Conservation (phyloP, 1,140 invertebrate genomes). For the Helicoverpa armigera region DNA sequence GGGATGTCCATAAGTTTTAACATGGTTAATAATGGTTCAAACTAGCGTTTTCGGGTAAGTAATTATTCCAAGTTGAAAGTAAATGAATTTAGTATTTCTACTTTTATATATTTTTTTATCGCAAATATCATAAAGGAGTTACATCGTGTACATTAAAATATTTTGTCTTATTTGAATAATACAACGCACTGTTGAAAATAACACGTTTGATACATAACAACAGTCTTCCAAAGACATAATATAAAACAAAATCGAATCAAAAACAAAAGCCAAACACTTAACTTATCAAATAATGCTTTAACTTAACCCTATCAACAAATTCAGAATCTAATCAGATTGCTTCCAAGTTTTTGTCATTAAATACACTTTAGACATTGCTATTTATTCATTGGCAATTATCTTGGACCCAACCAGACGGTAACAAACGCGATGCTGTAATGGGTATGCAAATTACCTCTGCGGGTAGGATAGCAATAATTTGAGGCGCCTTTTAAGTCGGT, state of each 20-base stretch:
- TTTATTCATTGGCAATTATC: neutral
- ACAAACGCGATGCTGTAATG: slow-evolving; percentile 16
- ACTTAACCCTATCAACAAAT: neutral
- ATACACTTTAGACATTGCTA: neutral
- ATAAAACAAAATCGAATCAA: neutral
- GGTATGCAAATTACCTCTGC: neutral
- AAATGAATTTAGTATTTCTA: no score
- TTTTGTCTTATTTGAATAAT: no score
- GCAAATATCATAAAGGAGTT: no score
- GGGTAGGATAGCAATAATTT: neutral
- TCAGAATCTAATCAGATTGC: neutral
- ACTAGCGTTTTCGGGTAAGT: no score
- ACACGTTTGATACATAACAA: no score
- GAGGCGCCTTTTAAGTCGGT: neutral
- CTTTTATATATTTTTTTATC: no score
- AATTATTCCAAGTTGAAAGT: no score
- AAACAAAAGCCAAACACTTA: neutral
- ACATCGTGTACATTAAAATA: no score
- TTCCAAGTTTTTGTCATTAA: slow-evolving; percentile 2
- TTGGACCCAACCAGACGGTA: slow-evolving; percentile 1
- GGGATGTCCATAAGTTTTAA: no score
- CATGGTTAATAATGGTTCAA: no score
- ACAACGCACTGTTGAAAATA: no score
- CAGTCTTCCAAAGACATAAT: neutral
- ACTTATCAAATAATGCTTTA: neutral